Conservation (phyloP, 1,140 invertebrate species). For the Hyphantria cunea region DNA sequence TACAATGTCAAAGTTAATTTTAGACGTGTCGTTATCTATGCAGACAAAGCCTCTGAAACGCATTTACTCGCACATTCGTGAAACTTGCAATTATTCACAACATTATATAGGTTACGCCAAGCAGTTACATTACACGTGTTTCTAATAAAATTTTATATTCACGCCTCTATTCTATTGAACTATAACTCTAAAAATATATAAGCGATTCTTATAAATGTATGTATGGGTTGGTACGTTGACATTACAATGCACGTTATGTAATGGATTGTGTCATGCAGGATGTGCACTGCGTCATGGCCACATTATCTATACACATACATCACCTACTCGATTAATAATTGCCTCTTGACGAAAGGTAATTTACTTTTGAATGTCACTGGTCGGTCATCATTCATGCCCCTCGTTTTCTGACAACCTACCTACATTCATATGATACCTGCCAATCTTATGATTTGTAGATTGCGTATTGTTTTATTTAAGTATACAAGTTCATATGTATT, state of each 20-base stretch:
- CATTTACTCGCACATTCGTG: conserved; percentile 5
- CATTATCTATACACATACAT: conserved; percentile 6
- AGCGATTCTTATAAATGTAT: conserved; percentile 57
- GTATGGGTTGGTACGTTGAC: conserved; percentile 49
- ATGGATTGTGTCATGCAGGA: conserved; percentile 38
- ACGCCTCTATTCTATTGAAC: conserved; percentile 61
- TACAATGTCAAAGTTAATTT: not conserved
- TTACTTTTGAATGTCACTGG: no score
- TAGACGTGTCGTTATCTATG: conserved; percentile 1
- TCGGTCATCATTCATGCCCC: no score
- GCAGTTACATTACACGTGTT: conserved; percentile 57
- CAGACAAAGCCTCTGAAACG: not conserved
- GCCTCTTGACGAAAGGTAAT: not conserved
- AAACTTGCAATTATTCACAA: conserved; percentile 30
- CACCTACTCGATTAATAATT: not conserved
- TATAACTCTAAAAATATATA: conserved; percentile 71
- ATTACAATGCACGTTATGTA: conserved; percentile 44
- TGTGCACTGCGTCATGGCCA: conserved; percentile 6
- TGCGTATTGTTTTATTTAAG: no score
- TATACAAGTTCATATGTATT: no score
- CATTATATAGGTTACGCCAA: conserved; percentile 34
- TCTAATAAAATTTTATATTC: conserved; percentile 73
- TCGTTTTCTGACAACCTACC: no score
- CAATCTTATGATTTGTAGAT: no score
- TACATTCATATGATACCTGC: no score